Percentiles rank a stretch among this genome's conserved stretches.
Conservation (phyloP, 2,113 vertebrate species). For the Condylura cristata region DNA sequence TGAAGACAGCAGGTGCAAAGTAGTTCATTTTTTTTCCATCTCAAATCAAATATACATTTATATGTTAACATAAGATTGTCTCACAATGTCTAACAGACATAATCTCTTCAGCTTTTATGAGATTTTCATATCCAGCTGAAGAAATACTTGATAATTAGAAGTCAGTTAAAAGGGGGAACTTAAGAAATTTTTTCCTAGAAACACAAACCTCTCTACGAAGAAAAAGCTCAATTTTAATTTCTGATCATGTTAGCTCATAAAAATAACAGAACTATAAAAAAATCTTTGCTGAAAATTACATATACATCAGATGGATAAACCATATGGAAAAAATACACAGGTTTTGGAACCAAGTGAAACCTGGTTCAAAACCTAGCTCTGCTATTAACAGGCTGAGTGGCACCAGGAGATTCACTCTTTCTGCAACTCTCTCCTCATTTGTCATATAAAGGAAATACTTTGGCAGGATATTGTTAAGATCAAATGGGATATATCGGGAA, state of each 20-base stretch:
- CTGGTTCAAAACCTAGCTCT: background rate
- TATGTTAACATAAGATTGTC: background rate
- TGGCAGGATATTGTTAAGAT: background rate
- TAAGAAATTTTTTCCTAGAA: background rate
- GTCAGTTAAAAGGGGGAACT: background rate
- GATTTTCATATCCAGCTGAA: background rate
- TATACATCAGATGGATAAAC: background rate
- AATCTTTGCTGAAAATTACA: background rate
- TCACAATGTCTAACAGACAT: background rate
- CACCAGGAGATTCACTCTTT: background rate
- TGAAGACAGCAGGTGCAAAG: background rate
- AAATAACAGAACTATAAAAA: background rate
- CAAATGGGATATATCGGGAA: background rate
- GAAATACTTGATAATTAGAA: background rate
- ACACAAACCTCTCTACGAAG: background rate
- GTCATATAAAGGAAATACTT: background rate
- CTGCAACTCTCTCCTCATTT: background rate
- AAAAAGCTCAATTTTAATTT: slow-evolving; percentile 6
- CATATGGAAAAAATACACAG: background rate
- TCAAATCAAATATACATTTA: background rate
- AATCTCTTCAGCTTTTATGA: background rate
- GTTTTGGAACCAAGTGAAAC: background rate
- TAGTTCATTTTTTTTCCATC: background rate
- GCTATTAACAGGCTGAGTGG: background rate
- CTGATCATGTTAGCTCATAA: background rate